Base-by-base conservation (phyloP, 2,888 invertebrate genomes). In the Podotricha telesiphe region DNA sequence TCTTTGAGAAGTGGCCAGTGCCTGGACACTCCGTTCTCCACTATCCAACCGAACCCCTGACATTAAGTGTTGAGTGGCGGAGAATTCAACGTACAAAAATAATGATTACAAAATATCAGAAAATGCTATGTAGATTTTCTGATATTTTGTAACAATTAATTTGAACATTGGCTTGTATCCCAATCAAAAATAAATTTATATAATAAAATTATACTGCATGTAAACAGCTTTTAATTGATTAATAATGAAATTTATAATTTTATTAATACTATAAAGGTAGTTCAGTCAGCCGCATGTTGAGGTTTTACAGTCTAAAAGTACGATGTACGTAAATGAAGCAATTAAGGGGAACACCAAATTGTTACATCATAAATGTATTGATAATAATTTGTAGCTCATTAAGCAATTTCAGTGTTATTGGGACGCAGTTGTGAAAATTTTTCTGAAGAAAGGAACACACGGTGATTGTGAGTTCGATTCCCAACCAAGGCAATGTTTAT, bases 281-380 rank as follows among this genome's bases (percentile, higher is more conserved):
- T 56, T 22, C 37, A 56, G 47, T 47, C n/a, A 22, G 45, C 47
- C 40, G 17, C 65, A 13, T 20, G 56, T 48, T 65, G 48, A 47
- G 56, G 65, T 65, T 65, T 62, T 37, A 56, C 65, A 56, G 37
- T 47, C 65, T 65, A 56, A n/a, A 45, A 59, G 45, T 45, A 45
- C 28, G 22, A 45, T 45, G 45, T n/a, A 59, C 22, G 59, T 28
- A 42, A 59, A 59, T 59, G 22, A 59, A 59, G 42, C n/a, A 45
- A 42, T 45, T 59, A 45, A 42, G 42, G 22, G 58, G 22, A 59
- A 22, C 45, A 22, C 45, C 59, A 17, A 22, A 10, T 45, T 45
- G n/a, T 45, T 59, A 28, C 45, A 45, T 59, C 45, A 45, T 59
- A 28, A 59, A 20, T 22, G 45, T n/a, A n/a, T 45, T 22, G 42